Conservation (phyloP, 2,113 vertebrate genomes). For the Caranx ignobilis region DNA sequence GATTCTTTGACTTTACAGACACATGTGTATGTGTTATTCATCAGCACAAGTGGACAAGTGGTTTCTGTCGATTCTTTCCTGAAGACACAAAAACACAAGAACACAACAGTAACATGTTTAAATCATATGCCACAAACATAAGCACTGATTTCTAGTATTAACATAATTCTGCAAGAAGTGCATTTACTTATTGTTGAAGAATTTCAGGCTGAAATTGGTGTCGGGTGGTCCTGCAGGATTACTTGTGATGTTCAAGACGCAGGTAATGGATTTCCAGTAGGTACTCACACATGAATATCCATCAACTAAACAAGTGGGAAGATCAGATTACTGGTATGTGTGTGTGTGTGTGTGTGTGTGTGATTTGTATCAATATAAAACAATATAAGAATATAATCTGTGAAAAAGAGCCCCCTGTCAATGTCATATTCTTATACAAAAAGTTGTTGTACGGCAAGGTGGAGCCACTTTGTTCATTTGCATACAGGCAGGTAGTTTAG, state of each 20-base stretch:
- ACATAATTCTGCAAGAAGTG: background rate
- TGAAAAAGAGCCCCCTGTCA: too few species aligned
- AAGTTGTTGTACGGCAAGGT: background rate
- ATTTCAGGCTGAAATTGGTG: constrained; percentile 45
- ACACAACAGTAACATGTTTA: background rate
- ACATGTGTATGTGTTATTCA: constrained; percentile 26
- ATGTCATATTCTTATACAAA: background rate
- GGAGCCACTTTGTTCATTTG: too few species aligned
- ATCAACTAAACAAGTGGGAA: constrained; percentile 11
- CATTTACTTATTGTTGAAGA: fast-evolving
- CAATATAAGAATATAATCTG: background rate
- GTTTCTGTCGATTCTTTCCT: fast-evolving
- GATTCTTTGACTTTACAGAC: constrained; percentile 1
- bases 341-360: too few species aligned
- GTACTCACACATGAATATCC: constrained; percentile 46
- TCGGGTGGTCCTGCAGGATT: background rate
- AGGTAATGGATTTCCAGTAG: constrained; percentile 45
- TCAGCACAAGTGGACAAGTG: constrained; percentile 28
- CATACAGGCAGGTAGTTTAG: background rate
- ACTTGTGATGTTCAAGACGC: constrained; percentile 54
- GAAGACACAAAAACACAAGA: background rate
- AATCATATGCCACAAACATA: background rate
- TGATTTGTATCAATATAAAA: too few species aligned
- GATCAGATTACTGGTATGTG: background rate
- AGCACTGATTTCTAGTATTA: background rate